These are phyloP conservation scores for Lemur catta DNA, from an alignment of 2,797 vertebrate species.

Conservation along the genomic window DNA sequence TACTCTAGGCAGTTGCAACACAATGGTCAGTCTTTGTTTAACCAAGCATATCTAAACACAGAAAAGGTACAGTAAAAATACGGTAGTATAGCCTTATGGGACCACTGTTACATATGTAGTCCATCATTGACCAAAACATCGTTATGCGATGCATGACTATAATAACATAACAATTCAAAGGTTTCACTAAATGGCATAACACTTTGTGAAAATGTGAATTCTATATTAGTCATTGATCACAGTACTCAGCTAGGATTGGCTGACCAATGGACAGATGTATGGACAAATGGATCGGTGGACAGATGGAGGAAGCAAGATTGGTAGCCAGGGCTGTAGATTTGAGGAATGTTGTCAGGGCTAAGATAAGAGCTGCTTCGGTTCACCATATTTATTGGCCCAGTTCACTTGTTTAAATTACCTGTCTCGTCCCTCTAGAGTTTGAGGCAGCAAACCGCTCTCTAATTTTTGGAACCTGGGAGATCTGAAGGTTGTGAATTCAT, in stretches of 20 bases:
- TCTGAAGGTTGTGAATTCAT: neutral
- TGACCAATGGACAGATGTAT: neutral
- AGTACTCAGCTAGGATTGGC: neutral
- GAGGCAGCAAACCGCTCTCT: neutral
- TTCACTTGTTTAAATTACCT: slow-evolving; percentile 40
- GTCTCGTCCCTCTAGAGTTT: neutral
- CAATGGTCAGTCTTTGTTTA: neutral
- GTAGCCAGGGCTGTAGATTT: neutral
- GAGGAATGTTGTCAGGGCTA: neutral
- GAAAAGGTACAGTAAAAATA: neutral
- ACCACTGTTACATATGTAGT: no score
- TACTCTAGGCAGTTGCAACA: neutral
- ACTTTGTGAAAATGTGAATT: neutral
- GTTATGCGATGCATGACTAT: neutral
- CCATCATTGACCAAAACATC: neutral
- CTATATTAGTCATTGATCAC: neutral
- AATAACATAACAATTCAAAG: neutral
- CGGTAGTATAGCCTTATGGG: neutral
- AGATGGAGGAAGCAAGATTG: neutral
- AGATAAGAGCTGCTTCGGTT: neutral
- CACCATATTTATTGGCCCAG: neutral
- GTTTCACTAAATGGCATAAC: slow-evolving; percentile 1
- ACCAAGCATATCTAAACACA: neutral
- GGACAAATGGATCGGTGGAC: neutral
- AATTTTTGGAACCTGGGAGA: slow-evolving; percentile 6